Base-by-base conservation (phyloP, 2,888 invertebrate species). In the Artemia sinica region DNA sequence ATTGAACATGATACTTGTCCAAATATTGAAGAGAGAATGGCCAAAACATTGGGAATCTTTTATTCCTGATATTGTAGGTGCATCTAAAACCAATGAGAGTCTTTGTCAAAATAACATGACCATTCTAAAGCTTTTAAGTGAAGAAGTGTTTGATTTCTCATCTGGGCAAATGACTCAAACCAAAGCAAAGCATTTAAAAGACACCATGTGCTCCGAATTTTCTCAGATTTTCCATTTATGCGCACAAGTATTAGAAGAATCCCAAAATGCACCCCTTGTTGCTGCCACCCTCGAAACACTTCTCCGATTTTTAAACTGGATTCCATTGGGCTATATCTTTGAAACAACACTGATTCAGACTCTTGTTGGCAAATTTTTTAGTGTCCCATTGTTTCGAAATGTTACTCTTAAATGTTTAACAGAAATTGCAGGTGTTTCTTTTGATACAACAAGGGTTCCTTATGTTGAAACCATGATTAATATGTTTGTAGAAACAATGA, bases 61-160 rank as follows among this genome's bases (percentile, higher is more conserved):
- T 79, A 97, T 99, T 75, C 87, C 91, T 76, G 98, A 99, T 78
- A 98, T 98, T 77, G 97, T 99, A 71, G 98, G 97, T 71, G 94
- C 98, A 66, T 95, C 95, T 75, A 95, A 95, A 82, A 96, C 96
- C 49, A 97, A 96, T 78, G 98, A 98, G 79, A 91, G 93, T 75
- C 84, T 99, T 67, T 99, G 98, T 82, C 96, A 97, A 81, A 99
- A 99, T 79, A 99, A 99, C 78, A 98, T 99, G 96, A 89, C 89
- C 49, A 98, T 99, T 76, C 81, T 99, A 72, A 96, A 96, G 78
- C 82, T 99, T 72, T 83, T 98, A 52, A 95, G 96, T 79, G 98
- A 98, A 80, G 98, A 99, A 82, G 90, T 98, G 65, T 99, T 99
- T 81, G 97, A 99, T 78, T 99, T 97, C 79, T 95, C 96, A 66